Evolutionary conservation across 1,140 invertebrate genomes (phyloP), one percentile per base, ranked within the genome.

Genomic region (Camponotus vicinus): DNA sequence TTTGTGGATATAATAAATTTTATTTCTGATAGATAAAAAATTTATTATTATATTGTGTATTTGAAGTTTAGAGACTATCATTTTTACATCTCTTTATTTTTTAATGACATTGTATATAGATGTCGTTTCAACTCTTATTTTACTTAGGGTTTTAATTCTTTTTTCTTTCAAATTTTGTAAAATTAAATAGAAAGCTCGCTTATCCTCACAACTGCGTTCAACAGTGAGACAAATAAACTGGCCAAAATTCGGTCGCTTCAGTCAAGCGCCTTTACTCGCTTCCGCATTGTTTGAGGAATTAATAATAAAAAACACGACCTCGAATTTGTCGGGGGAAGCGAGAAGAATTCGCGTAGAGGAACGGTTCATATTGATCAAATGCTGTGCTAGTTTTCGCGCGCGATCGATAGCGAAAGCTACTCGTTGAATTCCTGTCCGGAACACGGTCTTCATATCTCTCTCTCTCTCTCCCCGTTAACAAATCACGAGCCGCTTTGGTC

Each of bases 331-430:
- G 63, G 78, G 18, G 49, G 49, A 49, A 49, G 45, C 13, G 11
- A 49, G 61, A 80, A 42, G 61, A 40, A 85, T 59, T 71, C 42
- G 77, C 15, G 13, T 4, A 49, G 13, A 66, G 66, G 84, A 87
- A 61, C 59, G 78, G 78, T n/a, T 27, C 40, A 21, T 52, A 67
- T 86, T 90, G 88, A 90, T 84, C 76, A 84, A 90, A 90, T 84
- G 64, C 63, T 70, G 66, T 83, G 78, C 45, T 63, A 63, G 59
- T 70, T 86, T 86, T 67, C 32, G 40, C 75, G 61, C n/a, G 64
- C 79, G 89, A 90, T 90, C 89, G 89, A 90, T 90, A 85, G 55
- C 86, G 86, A 89, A 87, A 79, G 78, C 88, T 79, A 90, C 69
- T 80, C 63, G 75, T 88, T 32, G 85, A 27, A 88, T 80, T 87